Base-by-base conservation (phyloP, 2,113 vertebrate species). In the Eretmochelys imbricata region DNA sequence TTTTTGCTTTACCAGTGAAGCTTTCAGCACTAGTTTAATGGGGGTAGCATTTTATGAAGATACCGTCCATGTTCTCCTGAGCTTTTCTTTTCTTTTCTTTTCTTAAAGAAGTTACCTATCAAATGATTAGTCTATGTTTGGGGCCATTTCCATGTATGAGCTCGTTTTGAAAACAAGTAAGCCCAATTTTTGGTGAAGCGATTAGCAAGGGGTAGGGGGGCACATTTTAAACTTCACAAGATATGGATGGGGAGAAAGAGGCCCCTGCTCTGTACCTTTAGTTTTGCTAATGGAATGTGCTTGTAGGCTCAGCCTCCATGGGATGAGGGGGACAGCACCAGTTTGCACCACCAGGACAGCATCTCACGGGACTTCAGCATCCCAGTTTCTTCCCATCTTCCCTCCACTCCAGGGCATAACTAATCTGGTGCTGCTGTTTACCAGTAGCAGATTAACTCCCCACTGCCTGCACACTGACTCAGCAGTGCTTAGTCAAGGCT, bases 211-310 rank as follows among this genome's bases (percentile, higher is more conserved):
- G 93, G 87, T 93, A 88, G 95, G 25, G 25, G 96, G 79, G 86
- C 65, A 96, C 89, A 89, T 95, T 95, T 85, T 95, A 90, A 96
- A 95, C 96, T 95, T 95, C 89, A 91, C 93, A 85, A 94, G 95
- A 62, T 3, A 12, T 29, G 57, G 57, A 3, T 62, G 72, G 42
- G 85, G 94, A 79, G 72, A 78, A 94, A 90, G 85, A 95, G 94
- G 95, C 96, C 90, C 88, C 84, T 92, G 88, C 93, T 96, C 96
- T 95, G 90, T 94, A 96, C 88, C 80, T 90, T 93, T 87, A 93
- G 84, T 93, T 95, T 93, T 93, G 91, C 81, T 95, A 93, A 96
- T 96, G 65, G 65, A n/a, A n/a, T n/a, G 35, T 69, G 65, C 35
- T n/a, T n/a, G 17, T 8, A 69, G 65, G 65, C 35, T 69, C 62